These are phyloP conservation scores for Andrena flavipes DNA, from an alignment of 2,888 invertebrate species.

Conservation along the genomic window DNA sequence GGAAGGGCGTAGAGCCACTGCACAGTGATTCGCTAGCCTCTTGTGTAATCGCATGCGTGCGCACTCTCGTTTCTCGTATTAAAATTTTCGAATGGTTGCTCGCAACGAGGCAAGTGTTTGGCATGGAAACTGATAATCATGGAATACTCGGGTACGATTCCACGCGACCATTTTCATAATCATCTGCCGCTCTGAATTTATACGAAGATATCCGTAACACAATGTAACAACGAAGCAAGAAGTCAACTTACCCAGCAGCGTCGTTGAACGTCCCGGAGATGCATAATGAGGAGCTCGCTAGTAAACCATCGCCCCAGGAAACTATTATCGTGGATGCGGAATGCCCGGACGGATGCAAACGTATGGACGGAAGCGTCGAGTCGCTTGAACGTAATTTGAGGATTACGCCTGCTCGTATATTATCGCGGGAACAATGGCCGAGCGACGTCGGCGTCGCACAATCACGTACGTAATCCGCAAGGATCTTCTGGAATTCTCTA, in stretches of 20 bases:
- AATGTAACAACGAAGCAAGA: background rate
- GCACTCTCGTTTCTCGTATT: background rate
- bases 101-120: too few relatives aligned
- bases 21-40: background rate
- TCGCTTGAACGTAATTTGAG: constrained; percentile 79
- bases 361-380: constrained; percentile 72
- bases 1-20: background rate
- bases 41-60: background rate
- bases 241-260: background rate
- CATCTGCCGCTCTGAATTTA: background rate
- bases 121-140: too few relatives aligned
- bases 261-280: constrained; percentile 5
- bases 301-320: constrained; percentile 76
- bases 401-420: constrained; percentile 80
- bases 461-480: constrained; percentile 78
- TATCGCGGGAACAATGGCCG: constrained; percentile 77
- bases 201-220: background rate
- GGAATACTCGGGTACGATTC: too few relatives aligned
- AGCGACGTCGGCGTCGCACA: constrained; percentile 74
- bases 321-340: constrained; percentile 72
- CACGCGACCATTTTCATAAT: background rate
- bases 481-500: constrained; percentile 76
- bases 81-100: too few relatives aligned
- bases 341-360: constrained; percentile 58
- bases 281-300: constrained; percentile 69